Percentiles rank a stretch among this genome's conserved stretches.
Evolutionary conservation across 2,888 invertebrate genomes (phyloP).

Genomic region (Chorisops tibialis): DNA sequence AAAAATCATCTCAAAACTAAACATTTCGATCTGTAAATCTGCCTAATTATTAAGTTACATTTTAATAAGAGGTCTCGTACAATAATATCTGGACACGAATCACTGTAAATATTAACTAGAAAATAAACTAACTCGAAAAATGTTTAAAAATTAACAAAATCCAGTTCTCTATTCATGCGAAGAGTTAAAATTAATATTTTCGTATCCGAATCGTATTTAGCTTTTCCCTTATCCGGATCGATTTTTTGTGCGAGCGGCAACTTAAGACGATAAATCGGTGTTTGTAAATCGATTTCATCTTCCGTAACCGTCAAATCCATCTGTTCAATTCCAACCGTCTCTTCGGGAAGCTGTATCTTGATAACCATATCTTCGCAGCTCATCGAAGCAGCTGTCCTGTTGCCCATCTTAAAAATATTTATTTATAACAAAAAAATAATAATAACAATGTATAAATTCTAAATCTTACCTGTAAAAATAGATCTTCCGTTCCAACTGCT

Average conservation of each 20-base stretch:
- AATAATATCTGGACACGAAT: too few species aligned
- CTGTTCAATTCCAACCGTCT: slow-evolving; percentile 62
- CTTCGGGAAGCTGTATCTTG: slow-evolving; percentile 70
- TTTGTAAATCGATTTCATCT: slow-evolving; percentile 60
- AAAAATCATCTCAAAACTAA: too few species aligned
- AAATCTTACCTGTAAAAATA: slow-evolving; percentile 69
- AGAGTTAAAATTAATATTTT: slow-evolving; percentile 69
- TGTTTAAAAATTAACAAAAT: slow-evolving; percentile 80
- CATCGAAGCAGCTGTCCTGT: slow-evolving; percentile 71
- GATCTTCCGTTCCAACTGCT: slow-evolving; percentile 78
- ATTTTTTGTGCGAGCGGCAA: slow-evolving; percentile 78
- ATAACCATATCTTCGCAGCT: slow-evolving; percentile 89
- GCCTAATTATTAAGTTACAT: too few species aligned
- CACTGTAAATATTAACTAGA: too few species aligned
- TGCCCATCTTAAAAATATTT: slow-evolving; percentile 64
- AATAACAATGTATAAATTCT: neutral
- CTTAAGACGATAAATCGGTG: slow-evolving; percentile 65
- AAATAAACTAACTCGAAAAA: too few species aligned
- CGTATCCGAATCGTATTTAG: slow-evolving; percentile 69
- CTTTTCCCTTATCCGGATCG: slow-evolving; percentile 75
- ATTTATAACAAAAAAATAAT: neutral
- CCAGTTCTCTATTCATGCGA: slow-evolving; percentile 74
- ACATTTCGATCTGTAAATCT: too few species aligned
- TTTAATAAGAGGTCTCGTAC: too few species aligned
- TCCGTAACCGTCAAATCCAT: slow-evolving; percentile 69